Evolutionary conservation across 2,888 invertebrate species (phyloP).

Genomic region (Hypselothyrea guttata): DNA sequence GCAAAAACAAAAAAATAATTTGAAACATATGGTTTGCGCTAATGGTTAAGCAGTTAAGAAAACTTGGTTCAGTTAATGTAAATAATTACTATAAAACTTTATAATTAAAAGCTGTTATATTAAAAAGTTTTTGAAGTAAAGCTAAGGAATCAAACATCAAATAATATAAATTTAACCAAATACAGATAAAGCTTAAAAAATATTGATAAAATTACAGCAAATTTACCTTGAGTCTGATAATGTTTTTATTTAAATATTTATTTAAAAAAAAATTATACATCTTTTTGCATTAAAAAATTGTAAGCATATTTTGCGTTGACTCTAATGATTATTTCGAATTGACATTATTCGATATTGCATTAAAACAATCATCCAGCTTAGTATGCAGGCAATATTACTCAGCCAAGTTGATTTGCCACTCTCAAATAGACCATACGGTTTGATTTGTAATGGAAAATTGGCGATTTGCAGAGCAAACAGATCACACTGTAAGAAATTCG

Average conservation of each 20-base stretch:
- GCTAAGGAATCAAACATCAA: too few relatives aligned
- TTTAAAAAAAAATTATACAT: background rate
- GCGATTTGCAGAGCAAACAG: conserved; percentile 32
- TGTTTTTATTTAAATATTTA: background rate
- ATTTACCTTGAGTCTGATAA: too few relatives aligned
- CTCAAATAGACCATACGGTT: conserved; percentile 21
- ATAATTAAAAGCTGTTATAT: too few relatives aligned
- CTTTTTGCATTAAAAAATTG: background rate
- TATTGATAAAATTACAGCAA: too few relatives aligned
- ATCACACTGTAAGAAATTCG: conserved; percentile 42
- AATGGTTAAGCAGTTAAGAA: too few relatives aligned
- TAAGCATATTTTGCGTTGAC: background rate
- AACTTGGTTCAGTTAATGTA: too few relatives aligned
- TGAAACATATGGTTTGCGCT: too few relatives aligned
- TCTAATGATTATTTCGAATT: background rate
- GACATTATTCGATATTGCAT: conserved; percentile 25
- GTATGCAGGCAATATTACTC: conserved; percentile 19
- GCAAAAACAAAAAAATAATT: too few relatives aligned
- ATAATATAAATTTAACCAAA: too few relatives aligned
- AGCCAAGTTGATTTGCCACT: conserved; percentile 33
- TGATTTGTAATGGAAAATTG: conserved; percentile 19
- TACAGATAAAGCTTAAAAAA: too few relatives aligned
- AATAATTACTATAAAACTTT: too few relatives aligned
- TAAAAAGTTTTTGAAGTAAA: too few relatives aligned
- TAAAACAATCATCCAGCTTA: conserved; percentile 36